Evolutionary conservation across 2,888 invertebrate species (phyloP).

Genomic region (Malacosoma neustria): DNA sequence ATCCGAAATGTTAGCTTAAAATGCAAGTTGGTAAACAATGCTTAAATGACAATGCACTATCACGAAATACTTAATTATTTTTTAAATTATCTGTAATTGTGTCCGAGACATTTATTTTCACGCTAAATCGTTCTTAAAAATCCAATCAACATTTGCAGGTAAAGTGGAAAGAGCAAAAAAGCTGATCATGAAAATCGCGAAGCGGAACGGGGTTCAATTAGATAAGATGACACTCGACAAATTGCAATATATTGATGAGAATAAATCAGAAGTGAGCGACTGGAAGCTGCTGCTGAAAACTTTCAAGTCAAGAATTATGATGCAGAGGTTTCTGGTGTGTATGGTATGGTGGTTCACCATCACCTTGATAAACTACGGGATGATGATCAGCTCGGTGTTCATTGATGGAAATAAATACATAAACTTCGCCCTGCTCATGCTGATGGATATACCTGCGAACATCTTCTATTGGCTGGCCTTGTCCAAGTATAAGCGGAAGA

Average conservation of each 20-base stretch:
- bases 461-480: conserved; percentile 59
- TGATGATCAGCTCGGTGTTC: conserved; percentile 65
- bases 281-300: conserved; percentile 47
- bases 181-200: conserved; percentile 53
- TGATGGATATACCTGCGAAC: conserved; percentile 64
- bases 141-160: conserved; percentile 10
- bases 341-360: conserved; percentile 67
- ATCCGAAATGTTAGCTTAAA: too few species aligned
- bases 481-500: conserved; percentile 47
- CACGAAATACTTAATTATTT: too few species aligned
- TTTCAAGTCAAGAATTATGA: conserved; percentile 54
- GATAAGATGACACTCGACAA: conserved; percentile 36
- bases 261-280: conserved; percentile 32
- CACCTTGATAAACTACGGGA: conserved; percentile 64
- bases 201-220: conserved; percentile 39
- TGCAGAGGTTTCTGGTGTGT: conserved; percentile 56
- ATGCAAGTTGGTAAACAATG: too few species aligned
- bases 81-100: background rate
- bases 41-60: too few species aligned
- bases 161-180: conserved; percentile 38
- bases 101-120: background rate
- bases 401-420: conserved; percentile 61
- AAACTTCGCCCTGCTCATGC: conserved; percentile 57
- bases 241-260: conserved; percentile 43
- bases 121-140: background rate